phyloP scores from a whole-genome alignment of 2,888 invertebrate species.

The Ophion ventricosus region DNA sequence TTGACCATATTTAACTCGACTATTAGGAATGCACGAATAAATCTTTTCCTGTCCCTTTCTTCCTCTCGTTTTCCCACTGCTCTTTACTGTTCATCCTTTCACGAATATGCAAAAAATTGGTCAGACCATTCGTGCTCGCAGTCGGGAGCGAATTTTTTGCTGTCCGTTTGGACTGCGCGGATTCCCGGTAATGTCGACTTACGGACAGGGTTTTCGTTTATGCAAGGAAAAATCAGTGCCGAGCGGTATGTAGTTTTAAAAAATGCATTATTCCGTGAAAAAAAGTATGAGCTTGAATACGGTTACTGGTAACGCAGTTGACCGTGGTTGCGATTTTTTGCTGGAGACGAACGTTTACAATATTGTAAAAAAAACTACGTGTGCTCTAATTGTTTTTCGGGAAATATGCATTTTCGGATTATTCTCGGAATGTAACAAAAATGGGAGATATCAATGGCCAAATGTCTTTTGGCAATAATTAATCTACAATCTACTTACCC shows the following conservation, averaged over 20 bases:
- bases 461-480: background rate
- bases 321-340: too few relatives aligned
- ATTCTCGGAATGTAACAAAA: background rate
- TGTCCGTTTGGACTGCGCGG: slow-evolving; percentile 54
- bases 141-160: slow-evolving; percentile 28
- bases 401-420: background rate
- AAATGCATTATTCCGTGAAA: background rate
- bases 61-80: background rate
- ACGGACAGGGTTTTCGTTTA: slow-evolving; percentile 9
- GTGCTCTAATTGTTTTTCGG: background rate
- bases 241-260: background rate
- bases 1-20: background rate
- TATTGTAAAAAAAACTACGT: too few relatives aligned
- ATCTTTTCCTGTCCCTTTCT: background rate
- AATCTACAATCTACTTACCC: slow-evolving; percentile 88
- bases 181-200: background rate
- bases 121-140: slow-evolving; percentile 63
- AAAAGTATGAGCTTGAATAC: background rate
- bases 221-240: background rate
- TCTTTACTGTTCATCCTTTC: slow-evolving; percentile 18
- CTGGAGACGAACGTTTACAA: too few relatives aligned
- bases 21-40: background rate
- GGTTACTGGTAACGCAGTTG: too few relatives aligned
- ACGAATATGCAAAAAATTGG: slow-evolving; percentile 74
- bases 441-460: background rate